These are phyloP conservation scores for Balaenoptera acutorostrata DNA, from an alignment of 2,113 vertebrate species.

Conservation along the genomic window DNA sequence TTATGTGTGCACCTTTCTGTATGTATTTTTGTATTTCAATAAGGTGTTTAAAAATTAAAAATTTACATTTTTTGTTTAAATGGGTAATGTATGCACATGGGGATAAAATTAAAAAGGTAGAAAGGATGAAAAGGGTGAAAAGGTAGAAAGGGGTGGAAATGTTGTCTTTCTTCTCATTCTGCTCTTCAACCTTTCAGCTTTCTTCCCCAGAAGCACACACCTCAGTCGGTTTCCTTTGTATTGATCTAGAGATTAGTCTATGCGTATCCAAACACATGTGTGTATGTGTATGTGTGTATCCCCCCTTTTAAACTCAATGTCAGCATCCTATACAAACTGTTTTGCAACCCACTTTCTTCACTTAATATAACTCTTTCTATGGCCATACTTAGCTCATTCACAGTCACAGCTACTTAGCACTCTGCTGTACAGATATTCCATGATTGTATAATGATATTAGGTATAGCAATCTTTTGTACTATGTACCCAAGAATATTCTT, in stretches of 20 bases:
- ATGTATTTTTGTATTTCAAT: not conserved
- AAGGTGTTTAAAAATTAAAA: not conserved
- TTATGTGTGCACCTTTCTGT: not conserved
- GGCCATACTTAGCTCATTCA: not conserved
- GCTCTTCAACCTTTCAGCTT: not conserved
- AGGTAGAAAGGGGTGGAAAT: not conserved
- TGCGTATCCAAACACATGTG: no score
- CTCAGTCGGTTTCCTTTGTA: not conserved
- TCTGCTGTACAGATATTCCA: not conserved
- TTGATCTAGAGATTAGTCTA: not conserved
- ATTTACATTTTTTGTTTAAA: no score
- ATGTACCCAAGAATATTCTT: not conserved
- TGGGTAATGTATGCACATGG: not conserved
- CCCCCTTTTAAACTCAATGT: not conserved
- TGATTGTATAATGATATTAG: not conserved
- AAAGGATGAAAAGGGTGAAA: no score
- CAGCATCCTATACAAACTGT: not conserved
- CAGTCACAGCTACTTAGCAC: not conserved
- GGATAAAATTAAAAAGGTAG: not conserved
- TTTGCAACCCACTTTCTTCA: not conserved
- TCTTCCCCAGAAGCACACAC: not conserved
- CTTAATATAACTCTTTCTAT: not conserved
- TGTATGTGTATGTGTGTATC: not conserved
- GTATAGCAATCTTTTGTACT: not conserved
- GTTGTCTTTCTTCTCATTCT: not conserved